A percentile compares a stretch with the other conserved stretches of the same genome.
phyloP scores from a whole-genome alignment of 2,888 invertebrate genomes.

The Chrysina gloriosa region DNA sequence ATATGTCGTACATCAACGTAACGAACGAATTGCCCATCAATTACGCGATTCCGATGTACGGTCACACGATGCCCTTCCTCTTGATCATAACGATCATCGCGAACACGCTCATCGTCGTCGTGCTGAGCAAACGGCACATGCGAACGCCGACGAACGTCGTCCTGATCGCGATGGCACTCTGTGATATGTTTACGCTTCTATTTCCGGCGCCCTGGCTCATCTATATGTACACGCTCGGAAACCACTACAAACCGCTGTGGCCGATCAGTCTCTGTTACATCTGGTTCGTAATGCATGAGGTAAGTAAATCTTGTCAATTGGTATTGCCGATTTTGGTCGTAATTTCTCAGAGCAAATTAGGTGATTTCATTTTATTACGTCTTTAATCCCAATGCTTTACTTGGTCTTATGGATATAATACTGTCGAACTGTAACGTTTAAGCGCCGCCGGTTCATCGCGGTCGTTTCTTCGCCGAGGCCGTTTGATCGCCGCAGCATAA shows the following conservation, averaged over 20 bases:
- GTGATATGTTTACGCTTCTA: slow-evolving; percentile 92
- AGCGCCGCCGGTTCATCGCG: no score
- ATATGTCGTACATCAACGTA: slow-evolving; percentile 69
- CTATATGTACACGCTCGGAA: slow-evolving; percentile 91
- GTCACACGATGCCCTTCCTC: slow-evolving; percentile 85
- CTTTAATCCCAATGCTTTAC: no score
- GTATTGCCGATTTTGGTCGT: background rate
- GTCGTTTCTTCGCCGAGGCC: no score
- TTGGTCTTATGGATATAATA: no score
- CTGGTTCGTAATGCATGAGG: slow-evolving; percentile 84
- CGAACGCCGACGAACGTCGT: slow-evolving; percentile 92
- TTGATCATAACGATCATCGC: slow-evolving; percentile 89
- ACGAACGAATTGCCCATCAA: slow-evolving; percentile 75
- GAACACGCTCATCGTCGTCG: slow-evolving; percentile 91
- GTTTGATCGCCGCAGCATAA: no score
- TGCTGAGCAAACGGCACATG: slow-evolving; percentile 91
- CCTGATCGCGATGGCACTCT: slow-evolving; percentile 94
- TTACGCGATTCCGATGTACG: slow-evolving; percentile 79
- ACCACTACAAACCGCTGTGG: slow-evolving; percentile 84
- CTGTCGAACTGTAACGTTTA: no score
- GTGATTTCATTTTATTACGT: no score
- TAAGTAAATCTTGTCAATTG: slow-evolving; percentile 63
- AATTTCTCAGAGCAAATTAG: background rate
- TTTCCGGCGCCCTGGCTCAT: slow-evolving; percentile 92
- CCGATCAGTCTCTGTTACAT: slow-evolving; percentile 83